Base-by-base conservation (phyloP, 1,140 invertebrate genomes). In the Hetaerina americana region DNA sequence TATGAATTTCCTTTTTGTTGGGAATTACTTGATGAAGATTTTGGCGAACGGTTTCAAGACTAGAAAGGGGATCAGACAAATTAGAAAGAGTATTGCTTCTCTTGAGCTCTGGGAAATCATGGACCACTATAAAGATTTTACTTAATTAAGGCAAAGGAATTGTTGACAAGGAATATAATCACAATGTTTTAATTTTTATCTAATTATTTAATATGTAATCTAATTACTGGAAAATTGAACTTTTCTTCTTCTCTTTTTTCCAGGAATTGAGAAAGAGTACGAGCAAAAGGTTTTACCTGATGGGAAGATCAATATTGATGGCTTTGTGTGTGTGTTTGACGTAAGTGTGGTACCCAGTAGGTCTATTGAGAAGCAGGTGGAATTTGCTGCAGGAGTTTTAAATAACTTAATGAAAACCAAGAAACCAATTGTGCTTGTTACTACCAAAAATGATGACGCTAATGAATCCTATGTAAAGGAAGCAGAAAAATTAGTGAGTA, bases 321-420 rank as follows among this genome's bases (percentile, higher is more conserved):
- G 96, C 68, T 99, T 97, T 82, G 82, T 99, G 24, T 96, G 96
- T 79, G 88, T 96, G 22, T 98, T 98, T 81, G 97, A 99, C 83
- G 95, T 99, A 66, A 96, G 93, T 80, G 86, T 91, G 69, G 93
- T 97, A 75, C 92, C 92, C 72, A 92, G 95, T 76, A 85, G 97
- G 72, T 89, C 88, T 74, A 87, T 97, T 77, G 95, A 98, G 77
- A 93, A 93, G 77, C 94, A 84, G 75, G 78, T 84, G 0, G 94
- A 96, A 79, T 87, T 90, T 75, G 88, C 93, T 29, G 88, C 91
- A 26, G 88, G 87, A 74, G 92, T 94, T 28, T 84, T 96, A 26
- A 92, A 90, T 76, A 94, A 91, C 82, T 84, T 95, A 71, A 79
- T 94, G 27, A 95, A 95, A 81, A 90, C 93, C 5, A 99, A 98